Percentiles rank a stretch among this genome's conserved stretches.
These are phyloP conservation scores for Acanthopleura granulata DNA, from an alignment of 2,888 invertebrate genomes.

Conservation along the genomic window DNA sequence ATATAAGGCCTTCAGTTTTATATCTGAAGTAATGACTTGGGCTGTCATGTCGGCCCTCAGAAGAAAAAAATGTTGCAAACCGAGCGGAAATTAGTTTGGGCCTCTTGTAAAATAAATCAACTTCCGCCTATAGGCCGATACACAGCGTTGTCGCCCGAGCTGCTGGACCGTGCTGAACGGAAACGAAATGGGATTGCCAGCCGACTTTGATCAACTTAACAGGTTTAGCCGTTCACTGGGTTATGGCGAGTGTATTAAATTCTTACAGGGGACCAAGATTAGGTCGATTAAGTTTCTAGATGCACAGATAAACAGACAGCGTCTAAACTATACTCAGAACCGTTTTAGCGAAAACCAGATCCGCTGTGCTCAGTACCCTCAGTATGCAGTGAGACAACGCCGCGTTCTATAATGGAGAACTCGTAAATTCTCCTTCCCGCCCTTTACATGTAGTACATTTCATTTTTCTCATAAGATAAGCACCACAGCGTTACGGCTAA, in stretches of 20 bases:
- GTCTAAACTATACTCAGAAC: too few relatives aligned
- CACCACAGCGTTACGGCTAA: too few relatives aligned
- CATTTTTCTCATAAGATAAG: too few relatives aligned
- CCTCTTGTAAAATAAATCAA: constrained; percentile 7
- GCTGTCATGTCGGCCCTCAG: not conserved
- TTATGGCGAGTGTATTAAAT: not conserved
- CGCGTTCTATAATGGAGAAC: too few relatives aligned
- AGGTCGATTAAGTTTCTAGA: not conserved
- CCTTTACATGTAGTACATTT: too few relatives aligned
- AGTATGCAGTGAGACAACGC: too few relatives aligned
- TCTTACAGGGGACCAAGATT: not conserved
- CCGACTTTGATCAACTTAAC: constrained; percentile 8
- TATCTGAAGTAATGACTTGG: not conserved
- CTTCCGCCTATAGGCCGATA: not conserved
- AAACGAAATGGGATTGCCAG: constrained; percentile 13
- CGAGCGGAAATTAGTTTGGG: constrained; percentile 17
- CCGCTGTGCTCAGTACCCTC: too few relatives aligned
- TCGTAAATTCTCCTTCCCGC: too few relatives aligned
- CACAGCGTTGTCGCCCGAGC: not conserved
- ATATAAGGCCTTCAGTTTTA: constrained; percentile 1
- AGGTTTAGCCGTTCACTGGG: not conserved
- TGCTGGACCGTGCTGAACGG: not conserved
- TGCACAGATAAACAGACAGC: too few relatives aligned
- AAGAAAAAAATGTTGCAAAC: not conserved
- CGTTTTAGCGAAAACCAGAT: too few relatives aligned